phyloP scores from a whole-genome alignment of 1,140 invertebrate species.

The Maniola jurtina region DNA sequence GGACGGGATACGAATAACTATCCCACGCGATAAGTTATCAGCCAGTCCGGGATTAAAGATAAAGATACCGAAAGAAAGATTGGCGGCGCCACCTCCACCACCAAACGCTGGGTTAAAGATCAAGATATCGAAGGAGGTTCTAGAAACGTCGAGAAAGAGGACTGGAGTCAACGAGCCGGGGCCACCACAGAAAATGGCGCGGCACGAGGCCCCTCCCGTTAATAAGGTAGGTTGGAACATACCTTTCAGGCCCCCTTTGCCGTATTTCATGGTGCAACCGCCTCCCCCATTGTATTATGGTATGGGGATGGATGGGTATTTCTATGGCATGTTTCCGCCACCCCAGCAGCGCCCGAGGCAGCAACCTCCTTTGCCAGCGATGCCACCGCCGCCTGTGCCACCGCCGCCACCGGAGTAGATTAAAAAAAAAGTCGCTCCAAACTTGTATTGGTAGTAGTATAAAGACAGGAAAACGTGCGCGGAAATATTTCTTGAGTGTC shows the following conservation, averaged over 20 bases:
- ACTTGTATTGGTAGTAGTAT: too few species aligned
- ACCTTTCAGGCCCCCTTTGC: slow-evolving; percentile 48
- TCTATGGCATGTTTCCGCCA: slow-evolving; percentile 49
- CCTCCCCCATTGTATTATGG: slow-evolving; percentile 59
- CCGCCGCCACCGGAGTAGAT: slow-evolving; percentile 62
- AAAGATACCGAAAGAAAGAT: slow-evolving; percentile 72
- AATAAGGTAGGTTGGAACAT: slow-evolving; percentile 62
- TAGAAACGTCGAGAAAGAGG: slow-evolving; percentile 67
- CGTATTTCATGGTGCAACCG: slow-evolving; percentile 63
- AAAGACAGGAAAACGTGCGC: too few species aligned
- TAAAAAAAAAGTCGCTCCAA: not conserved
- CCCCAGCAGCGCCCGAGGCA: slow-evolving; percentile 37
- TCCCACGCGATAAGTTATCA: slow-evolving; percentile 64
- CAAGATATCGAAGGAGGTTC: slow-evolving; percentile 73
- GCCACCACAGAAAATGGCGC: slow-evolving; percentile 57
- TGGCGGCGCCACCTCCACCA: slow-evolving; percentile 70
- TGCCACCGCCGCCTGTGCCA: slow-evolving; percentile 61
- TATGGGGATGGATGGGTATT: slow-evolving; percentile 52
- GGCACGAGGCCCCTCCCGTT: slow-evolving; percentile 53
- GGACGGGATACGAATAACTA: slow-evolving; percentile 66
- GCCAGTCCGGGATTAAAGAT: slow-evolving; percentile 70
- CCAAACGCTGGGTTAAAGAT: slow-evolving; percentile 65
- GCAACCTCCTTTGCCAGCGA: slow-evolving; percentile 50
- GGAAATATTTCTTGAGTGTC: too few species aligned
- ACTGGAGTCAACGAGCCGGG: slow-evolving; percentile 37